Evolutionary conservation across 1,140 invertebrate genomes (phyloP), one percentile per base, ranked within the genome.

Genomic region (Drosophila persimilis): DNA sequence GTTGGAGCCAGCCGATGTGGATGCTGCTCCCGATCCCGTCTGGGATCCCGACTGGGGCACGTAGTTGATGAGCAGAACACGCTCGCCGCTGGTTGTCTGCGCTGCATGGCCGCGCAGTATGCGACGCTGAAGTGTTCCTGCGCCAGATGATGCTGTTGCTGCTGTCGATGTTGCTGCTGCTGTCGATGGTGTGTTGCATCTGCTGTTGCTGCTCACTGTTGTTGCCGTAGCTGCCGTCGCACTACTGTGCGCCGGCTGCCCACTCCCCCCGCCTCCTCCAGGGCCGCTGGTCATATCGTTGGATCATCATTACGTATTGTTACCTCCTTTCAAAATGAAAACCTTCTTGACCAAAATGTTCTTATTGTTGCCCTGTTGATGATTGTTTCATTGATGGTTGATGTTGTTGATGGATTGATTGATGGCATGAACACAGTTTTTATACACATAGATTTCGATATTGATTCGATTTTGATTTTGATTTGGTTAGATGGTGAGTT

Each of bases 271-370:
- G 66, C 88, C 84, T 74, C 73, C 88, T 79, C 81, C 88, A 86
- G 81, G 79, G 79, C 89, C 89, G 89, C 89, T 88, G 89, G 90
- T 89, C 89, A 90, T 90, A 90, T 90, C 89, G 90, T 90, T 90
- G 90, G 89, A 77, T 90, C 89, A 91, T 91, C 90, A 91, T 91
- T 91, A 91, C 90, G 90, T 90, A 90, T 91, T 91, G 76, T 91
- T 90, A 80, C 90, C 77, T 73, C 90, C 90, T 88, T 91, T 90
- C 65, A 91, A 90, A 91, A 91, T 91, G 90, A 91, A 91, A 90
- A 91, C 89, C 83, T 91, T 91, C 89, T 91, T 91, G 84, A 91
- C 90, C 90, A 91, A 90, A 90, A 91, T 91, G 79, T 91, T 91
- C 86, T 91, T 91, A 70, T 91, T 91, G 83, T 91, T 91, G 86